Base-by-base conservation (phyloP, 2,888 invertebrate genomes). In the Koerneria pararmatus region DNA sequence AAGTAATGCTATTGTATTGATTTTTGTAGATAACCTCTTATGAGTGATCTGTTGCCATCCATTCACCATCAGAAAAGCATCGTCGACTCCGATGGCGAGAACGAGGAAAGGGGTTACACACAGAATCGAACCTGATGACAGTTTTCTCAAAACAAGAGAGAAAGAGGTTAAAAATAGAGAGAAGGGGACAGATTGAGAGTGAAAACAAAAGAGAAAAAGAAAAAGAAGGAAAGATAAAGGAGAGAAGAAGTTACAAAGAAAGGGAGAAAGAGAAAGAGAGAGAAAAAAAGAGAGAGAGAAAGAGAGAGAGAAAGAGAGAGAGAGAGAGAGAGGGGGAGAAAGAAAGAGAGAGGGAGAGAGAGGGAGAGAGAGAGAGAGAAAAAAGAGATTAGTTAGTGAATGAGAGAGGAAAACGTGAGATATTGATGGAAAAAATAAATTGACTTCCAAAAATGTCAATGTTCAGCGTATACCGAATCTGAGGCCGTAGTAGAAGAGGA, bases 31-130 rank as follows among this genome's bases (percentile, higher is more conserved):
- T 65, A 73, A 61, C 49, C 76, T 19, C 6, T 69, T 27, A n/a
- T 63, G 66, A 2, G 76, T 72, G 41, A 78, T 74, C 34, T 78
- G 67, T 58, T 80, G 80, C 80, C 81, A 82, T 6, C 78, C 73
- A 61, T 81, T 78, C n/a, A 77, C 69, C 80, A 82, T 77, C 51
- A 82, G 66, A 66, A 75, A 82, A 6, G 79, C 79, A 56, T 82
- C 82, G 62, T 82, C 82, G 1, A 82, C 82, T 15, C 80, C 79
- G 37, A 82, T 77, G 0, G 82, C 80, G 19, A 81, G 70, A 22
- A 81, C 79, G 41, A 75, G 60, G 41, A 76, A 76, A n/a, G 77
- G 77, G 8, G 80, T 82, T 3, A 82, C 82, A 65, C 80, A 80
- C 11, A 82, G 73, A 58, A 82, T 80, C 1, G 80, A 79, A 4